Evolutionary conservation across 2,113 vertebrate species (phyloP), one percentile per base, ranked within the genome.

Genomic region (Clupea harengus): DNA sequence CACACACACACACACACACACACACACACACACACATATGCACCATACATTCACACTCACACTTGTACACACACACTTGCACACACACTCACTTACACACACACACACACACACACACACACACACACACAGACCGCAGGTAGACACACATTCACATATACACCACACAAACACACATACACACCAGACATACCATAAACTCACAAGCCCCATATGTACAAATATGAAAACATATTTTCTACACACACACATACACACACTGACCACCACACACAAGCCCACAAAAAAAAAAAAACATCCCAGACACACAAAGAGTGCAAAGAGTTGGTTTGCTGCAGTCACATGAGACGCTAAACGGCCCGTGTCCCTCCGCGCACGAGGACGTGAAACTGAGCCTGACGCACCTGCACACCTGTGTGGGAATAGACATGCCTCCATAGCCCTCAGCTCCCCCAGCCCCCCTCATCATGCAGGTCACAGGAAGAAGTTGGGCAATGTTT

Each of bases 61-160:
- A 20, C 9, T 52, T 3, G 13, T 85, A 82, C 86, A 88, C 25
- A 20, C 87, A 87, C 83, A 64, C 87, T 84, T 85, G 72, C 87
- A 82, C 54, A 67, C 49, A 46, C 10, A 5, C 25, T 25, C 86
- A 85, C 86, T 45, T 67, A 84, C 82, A 86, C 82, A 50, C 17
- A 64, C 57, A 45, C n/a, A 39, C n/a, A 49, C 60, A 81, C 28
- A 85, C 54, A 78, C 83, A 84, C 25, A 57, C 85, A 82, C 52
- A 64, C 82, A 72, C 83, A 67, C 67, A 87, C 57, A 81, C 45
- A 60, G 4, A 60, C 6, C 22, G 18, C 18, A 22, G 18, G 18
- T 17, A 60, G 11, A 20, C 13, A 20, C 3, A 20, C 18, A 20
- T 15, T 4, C 52, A 18, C 52, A 54, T 17, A 54, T 60, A 22